These are phyloP conservation scores for Loriculus beryllinus DNA, from an alignment of 2,797 vertebrate genomes.

Conservation along the genomic window DNA sequence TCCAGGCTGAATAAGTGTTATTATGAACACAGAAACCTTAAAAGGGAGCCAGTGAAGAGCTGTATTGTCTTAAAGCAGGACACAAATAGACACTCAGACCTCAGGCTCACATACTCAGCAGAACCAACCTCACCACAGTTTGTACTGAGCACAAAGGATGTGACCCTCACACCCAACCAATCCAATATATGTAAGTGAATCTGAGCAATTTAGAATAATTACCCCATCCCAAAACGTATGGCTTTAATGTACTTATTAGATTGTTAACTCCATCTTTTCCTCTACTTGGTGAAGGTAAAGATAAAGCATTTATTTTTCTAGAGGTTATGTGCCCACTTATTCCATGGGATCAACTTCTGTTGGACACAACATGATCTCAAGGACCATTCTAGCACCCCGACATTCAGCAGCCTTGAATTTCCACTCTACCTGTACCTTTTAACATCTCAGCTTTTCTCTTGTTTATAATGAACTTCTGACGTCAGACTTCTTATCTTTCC, in stretches of 20 bases:
- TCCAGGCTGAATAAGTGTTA: neutral
- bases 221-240: neutral
- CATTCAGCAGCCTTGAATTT: neutral
- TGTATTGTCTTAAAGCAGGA: neutral
- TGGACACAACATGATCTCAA: neutral
- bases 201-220: neutral
- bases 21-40: neutral
- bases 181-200: neutral
- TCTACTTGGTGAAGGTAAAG: neutral
- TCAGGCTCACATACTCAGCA: neutral
- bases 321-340: neutral
- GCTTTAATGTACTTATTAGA: neutral
- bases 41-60: neutral
- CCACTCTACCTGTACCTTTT: neutral
- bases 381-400: neutral
- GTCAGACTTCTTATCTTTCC: neutral
- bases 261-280: neutral
- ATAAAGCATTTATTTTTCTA: neutral
- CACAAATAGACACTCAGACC: neutral
- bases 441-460: neutral
- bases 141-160: neutral
- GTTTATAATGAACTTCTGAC: neutral
- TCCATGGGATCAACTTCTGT: neutral
- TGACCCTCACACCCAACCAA: neutral
- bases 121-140: neutral